Percentiles rank a stretch among this genome's conserved stretches.
Conservation (phyloP, 1,140 invertebrate genomes). For the Procambarus clarkii region DNA sequence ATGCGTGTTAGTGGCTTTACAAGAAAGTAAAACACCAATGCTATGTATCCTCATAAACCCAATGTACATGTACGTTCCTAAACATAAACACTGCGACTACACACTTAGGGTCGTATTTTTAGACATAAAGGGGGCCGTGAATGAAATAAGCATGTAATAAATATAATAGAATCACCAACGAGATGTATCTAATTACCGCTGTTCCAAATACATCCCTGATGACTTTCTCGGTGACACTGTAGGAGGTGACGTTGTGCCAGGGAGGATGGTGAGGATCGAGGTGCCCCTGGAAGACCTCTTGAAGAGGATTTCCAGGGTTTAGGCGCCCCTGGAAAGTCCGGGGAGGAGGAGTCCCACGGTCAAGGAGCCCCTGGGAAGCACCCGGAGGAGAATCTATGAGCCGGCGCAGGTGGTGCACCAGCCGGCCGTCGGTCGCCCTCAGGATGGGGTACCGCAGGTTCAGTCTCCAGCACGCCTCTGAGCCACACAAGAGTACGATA, state of each 20-base stretch:
- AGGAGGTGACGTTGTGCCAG: constrained; percentile 16
- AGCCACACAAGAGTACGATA: not conserved
- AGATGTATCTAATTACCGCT: no score
- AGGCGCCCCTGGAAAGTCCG: not conserved
- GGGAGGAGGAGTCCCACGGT: not conserved
- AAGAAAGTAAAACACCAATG: no score
- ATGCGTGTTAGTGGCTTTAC: no score
- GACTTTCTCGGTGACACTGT: constrained; percentile 19
- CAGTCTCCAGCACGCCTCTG: not conserved
- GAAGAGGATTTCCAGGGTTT: not conserved
- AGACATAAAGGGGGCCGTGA: no score
- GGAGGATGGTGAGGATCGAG: not conserved
- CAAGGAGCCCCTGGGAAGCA: not conserved
- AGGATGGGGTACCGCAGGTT: not conserved
- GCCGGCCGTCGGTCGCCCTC: not conserved
- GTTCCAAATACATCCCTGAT: not conserved
- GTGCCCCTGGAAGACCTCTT: no score
- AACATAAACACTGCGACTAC: no score
- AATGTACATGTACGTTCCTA: no score
- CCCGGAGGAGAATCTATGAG: not conserved
- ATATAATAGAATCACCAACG: no score
- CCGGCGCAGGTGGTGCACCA: not conserved
- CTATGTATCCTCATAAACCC: no score
- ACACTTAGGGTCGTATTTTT: no score
- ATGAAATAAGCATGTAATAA: no score